Percentiles rank a stretch among this genome's conserved stretches.
These are phyloP conservation scores for Baronia brevicornis DNA, from an alignment of 2,888 invertebrate species.

Conservation along the genomic window DNA sequence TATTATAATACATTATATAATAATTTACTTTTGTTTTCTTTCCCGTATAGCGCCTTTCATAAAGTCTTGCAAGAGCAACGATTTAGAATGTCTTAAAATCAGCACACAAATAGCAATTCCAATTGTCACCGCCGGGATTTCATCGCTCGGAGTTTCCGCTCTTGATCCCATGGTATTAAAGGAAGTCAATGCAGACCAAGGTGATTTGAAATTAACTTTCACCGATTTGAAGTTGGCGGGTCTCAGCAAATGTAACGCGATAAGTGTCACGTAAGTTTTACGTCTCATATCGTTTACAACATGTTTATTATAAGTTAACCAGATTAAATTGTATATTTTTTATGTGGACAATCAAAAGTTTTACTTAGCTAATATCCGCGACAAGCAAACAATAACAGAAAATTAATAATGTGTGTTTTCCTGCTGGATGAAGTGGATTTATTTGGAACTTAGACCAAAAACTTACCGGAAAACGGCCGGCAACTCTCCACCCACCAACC, in stretches of 20 bases:
- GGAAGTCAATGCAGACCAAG: slow-evolving; percentile 21
- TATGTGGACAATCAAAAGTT: too few relatives aligned
- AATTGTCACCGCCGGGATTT: slow-evolving; percentile 22
- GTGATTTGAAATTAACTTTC: slow-evolving; percentile 26
- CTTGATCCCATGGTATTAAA: slow-evolving; percentile 28
- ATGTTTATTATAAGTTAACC: too few relatives aligned
- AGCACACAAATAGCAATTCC: slow-evolving; percentile 25
- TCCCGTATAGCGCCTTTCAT: slow-evolving; percentile 28
- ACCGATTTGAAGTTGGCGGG: slow-evolving; percentile 22
- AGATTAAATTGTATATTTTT: too few relatives aligned
- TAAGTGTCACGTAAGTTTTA: slow-evolving; percentile 30
- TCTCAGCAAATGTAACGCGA: slow-evolving; percentile 23
- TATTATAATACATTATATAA: too few relatives aligned
- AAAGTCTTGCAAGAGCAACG: slow-evolving; percentile 27
- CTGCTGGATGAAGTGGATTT: too few relatives aligned
- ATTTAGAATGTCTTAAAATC: slow-evolving; percentile 25
- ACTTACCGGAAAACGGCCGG: too few relatives aligned
- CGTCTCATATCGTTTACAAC: too few relatives aligned
- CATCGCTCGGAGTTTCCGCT: slow-evolving; percentile 22
- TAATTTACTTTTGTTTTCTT: background rate
- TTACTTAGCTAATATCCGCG: too few relatives aligned
- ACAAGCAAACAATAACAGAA: too few relatives aligned
- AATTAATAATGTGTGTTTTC: too few relatives aligned
- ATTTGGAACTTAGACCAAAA: too few relatives aligned
- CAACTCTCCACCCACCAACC: too few relatives aligned